A percentile compares a stretch with the other conserved stretches of the same genome.
These are phyloP conservation scores for Montipora cactus DNA, from an alignment of 64 coral and sea anemone genomes.

Conservation along the genomic window DNA sequence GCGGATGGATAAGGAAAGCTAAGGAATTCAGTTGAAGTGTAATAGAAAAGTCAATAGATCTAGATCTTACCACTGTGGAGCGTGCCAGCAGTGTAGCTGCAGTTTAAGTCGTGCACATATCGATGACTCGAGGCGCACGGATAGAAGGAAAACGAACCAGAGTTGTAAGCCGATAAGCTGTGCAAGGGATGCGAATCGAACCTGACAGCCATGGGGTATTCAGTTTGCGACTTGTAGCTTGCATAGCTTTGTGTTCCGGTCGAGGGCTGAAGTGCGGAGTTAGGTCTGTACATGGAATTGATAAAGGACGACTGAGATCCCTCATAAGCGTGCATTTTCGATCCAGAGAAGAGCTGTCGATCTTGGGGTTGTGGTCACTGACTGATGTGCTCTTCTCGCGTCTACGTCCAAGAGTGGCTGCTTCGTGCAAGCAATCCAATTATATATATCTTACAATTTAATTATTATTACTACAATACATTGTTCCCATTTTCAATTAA, in stretches of 20 bases:
- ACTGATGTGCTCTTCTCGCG: slow-evolving; percentile 25
- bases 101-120: slow-evolving; percentile 93
- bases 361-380: not conserved
- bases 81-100: slow-evolving; percentile 76
- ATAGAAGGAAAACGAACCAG: slow-evolving; percentile 85
- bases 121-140: slow-evolving; percentile 90
- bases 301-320: slow-evolving; percentile 79
- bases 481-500: slow-evolving; percentile 97
- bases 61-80: slow-evolving; percentile 79
- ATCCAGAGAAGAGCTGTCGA: not conserved
- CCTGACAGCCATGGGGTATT: slow-evolving; percentile 89
- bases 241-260: slow-evolving; percentile 75
- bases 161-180: slow-evolving; percentile 77
- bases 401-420: slow-evolving; percentile 42
- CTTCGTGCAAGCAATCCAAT: slow-evolving; percentile 76
- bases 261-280: slow-evolving; percentile 61
- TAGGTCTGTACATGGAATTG: slow-evolving; percentile 89
- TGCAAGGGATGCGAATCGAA: slow-evolving; percentile 92
- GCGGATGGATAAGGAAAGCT: not conserved
- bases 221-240: slow-evolving; percentile 80
- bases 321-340: slow-evolving; percentile 93
- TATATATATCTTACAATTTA: slow-evolving; percentile 90
- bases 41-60: slow-evolving; percentile 7
- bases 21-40: slow-evolving; percentile 57
- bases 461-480: slow-evolving; percentile 91